These are phyloP conservation scores for Scortum barcoo DNA, from an alignment of 2,113 vertebrate genomes.

Conservation along the genomic window DNA sequence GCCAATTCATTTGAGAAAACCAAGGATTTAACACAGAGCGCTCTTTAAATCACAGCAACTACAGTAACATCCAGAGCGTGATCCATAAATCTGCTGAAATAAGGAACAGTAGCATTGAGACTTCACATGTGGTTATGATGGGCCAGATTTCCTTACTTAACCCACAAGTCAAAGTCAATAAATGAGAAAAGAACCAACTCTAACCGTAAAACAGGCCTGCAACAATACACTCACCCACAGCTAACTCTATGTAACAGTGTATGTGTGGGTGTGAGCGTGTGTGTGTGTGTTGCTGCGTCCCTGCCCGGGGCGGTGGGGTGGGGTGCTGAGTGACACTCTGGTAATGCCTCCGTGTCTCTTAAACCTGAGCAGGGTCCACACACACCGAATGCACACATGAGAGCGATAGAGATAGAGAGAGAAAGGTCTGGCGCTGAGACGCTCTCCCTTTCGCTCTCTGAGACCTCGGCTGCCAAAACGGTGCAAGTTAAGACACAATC, in stretches of 20 bases:
- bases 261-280: constrained; percentile 12
- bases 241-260: background rate
- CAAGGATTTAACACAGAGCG: constrained; percentile 4
- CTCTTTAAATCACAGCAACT: constrained; percentile 14
- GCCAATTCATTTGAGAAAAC: constrained; percentile 13
- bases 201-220: constrained; percentile 50
- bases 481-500: constrained; percentile 88
- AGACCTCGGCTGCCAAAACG: constrained; percentile 74
- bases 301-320: constrained; percentile 43
- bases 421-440: constrained; percentile 45
- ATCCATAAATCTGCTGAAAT: constrained; percentile 59
- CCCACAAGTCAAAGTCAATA: constrained; percentile 75
- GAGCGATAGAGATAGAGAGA: constrained; percentile 15
- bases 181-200: constrained; percentile 60
- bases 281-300: background rate
- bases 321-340: constrained; percentile 72
- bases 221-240: constrained; percentile 33
- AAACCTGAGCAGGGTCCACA: constrained; percentile 44
- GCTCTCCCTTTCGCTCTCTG: constrained; percentile 5
- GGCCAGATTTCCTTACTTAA: constrained; percentile 65
- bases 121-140: constrained; percentile 69
- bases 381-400: constrained; percentile 44
- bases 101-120: constrained; percentile 60
- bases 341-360: constrained; percentile 62
- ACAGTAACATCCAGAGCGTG: constrained; percentile 14